phyloP scores from a whole-genome alignment of 53 echinoderm and acorn worm species.

The Antedon mediterranea region DNA sequence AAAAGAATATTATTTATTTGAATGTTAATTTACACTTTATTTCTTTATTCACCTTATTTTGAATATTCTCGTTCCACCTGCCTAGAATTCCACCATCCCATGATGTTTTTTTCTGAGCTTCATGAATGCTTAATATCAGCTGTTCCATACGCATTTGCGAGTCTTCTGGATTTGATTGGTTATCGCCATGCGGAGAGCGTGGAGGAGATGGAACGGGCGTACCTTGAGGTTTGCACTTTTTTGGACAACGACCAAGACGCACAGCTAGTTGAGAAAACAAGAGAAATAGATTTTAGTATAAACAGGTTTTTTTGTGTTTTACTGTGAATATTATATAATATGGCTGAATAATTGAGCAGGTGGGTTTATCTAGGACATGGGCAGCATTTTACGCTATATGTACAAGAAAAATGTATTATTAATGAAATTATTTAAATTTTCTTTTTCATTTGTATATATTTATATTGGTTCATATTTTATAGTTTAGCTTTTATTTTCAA shows the following conservation, averaged over 20 bases:
- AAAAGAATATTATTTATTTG: not conserved
- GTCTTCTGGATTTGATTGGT: conserved; percentile 47
- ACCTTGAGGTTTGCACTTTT: conserved; percentile 98
- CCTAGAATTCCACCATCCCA: conserved; percentile 70
- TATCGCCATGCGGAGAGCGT: conserved; percentile 44
- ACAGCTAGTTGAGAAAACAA: conserved; percentile 40
- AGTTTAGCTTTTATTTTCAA: no score
- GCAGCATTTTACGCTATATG: no score
- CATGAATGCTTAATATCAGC: conserved; percentile 83
- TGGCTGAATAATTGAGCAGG: no score
- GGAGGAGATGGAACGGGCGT: conserved; percentile 54
- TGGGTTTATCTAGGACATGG: no score
- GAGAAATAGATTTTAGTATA: no score
- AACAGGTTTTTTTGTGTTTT: no score
- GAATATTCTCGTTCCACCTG: conserved; percentile 56
- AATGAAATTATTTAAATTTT: no score
- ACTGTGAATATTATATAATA: no score
- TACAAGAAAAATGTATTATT: no score
- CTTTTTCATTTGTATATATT: no score
- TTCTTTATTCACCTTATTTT: conserved; percentile 46
- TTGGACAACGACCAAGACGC: conserved; percentile 91
- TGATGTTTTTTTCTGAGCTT: conserved; percentile 93
- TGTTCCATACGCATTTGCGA: conserved; percentile 96
- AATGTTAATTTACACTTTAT: no score
- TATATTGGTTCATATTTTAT: no score